Evolutionary conservation across 2,888 invertebrate genomes (phyloP), one percentile per base, ranked within the genome.

Genomic region (Pachymerium ferrugineum): DNA sequence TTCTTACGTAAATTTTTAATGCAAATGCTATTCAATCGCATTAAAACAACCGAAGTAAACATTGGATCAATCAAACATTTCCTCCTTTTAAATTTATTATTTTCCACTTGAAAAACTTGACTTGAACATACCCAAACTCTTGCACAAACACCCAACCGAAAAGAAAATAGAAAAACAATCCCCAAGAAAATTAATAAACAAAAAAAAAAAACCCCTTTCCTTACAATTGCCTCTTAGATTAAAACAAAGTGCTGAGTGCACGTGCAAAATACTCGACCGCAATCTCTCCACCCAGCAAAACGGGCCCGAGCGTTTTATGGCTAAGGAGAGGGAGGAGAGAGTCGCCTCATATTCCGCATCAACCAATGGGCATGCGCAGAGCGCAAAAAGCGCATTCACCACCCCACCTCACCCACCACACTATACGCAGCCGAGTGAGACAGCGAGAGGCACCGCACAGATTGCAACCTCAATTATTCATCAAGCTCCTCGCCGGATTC

Each of bases 391-490:
- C 38, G 38, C 38, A 38, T 38, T 38, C 38, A n/a, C 38, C n/a
- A n/a, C 38, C n/a, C n/a, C n/a, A n/a, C n/a, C n/a, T n/a, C n/a
- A n/a, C n/a, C 12, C 38, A n/a, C 38, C 38, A 38, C 38, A 38
- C 38, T n/a, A 38, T n/a, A 38, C 38, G 38, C 38, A 38, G 38
- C 38, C 38, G 38, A 38, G 38, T 38, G 38, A 38, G 38, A 38
- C 38, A 38, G 38, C 38, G 38, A n/a, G 38, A 38, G 38, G 38
- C 38, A 38, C 38, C 19, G 62, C 62, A 25, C 62, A 62, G 62
- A 62, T 62, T 62, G 62, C 62, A 25, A 19, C 62, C 62, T 62
- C 62, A 25, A 62, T 62, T 62, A 62, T 62, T 62, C 62, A 62
- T 62, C 62, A 62, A 19, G 12, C 62, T 25, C 19, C 62, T 62